Base-by-base conservation (phyloP, 2,113 vertebrate species). In the Anseranas semipalmata region DNA sequence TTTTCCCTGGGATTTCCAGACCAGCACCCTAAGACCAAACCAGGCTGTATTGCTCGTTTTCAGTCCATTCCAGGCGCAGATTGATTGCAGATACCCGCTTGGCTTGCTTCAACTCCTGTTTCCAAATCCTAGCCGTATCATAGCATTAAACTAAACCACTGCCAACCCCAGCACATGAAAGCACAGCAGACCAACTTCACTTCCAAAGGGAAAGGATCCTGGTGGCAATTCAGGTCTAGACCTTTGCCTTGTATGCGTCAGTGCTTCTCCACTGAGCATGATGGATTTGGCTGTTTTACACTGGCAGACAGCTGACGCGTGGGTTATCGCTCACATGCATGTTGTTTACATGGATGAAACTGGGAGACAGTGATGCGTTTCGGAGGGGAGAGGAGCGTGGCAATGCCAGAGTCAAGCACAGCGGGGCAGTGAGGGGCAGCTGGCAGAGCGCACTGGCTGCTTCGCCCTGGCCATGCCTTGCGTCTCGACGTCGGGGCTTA, bases 1-100 rank as follows among this genome's bases (percentile, higher is more conserved):
- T 96, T 96, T 92, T 80, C 73, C 60, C 70, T 80, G 41, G 25
- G 53, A 59, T 76, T 89, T 95, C 77, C 59, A 17, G 58, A 53
- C 46, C 89, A 75, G 48, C 53, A 85, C n/a, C 53, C 78, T 67
- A 65, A 92, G 41, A 65, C 46, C 59, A 41, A 41, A 15, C 13
- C n/a, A 83, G 81, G 25, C n/a, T 32, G 28, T 15, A 21, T 4
- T 73, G 91, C 71, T 76, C 50, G 4, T 89, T 92, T 89, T 76
- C 90, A 76, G n/a, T 7, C 48, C 63, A n/a, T 58, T 86, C 53
- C 66, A 70, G 86, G 70, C 62, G 27, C 0, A 1, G 77, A 87
- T 93, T 87, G 74, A 73, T 79, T 89, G 80, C 74, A 87, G 63
- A 30, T 70, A 56, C 32, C 16, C 58, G 65, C 35, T 45, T 66